Conservation (phyloP, 2,888 invertebrate species). For the Aquatica leii region DNA sequence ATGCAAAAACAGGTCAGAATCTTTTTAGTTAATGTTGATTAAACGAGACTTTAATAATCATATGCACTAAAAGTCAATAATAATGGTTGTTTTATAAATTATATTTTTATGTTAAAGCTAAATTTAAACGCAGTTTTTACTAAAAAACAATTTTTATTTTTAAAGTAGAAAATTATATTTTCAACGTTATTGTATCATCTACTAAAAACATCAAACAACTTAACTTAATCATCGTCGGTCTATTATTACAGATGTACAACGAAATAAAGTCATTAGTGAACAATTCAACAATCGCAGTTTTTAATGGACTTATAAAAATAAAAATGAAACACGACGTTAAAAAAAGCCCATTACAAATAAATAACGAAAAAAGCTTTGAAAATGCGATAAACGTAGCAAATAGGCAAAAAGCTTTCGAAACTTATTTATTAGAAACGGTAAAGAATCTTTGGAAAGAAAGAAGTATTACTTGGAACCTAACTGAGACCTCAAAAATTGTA, state of each 20-base stretch:
- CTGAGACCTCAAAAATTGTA: conserved; percentile 52
- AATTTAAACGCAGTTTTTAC: too few species aligned
- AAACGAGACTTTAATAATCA: not conserved
- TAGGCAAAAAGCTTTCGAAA: conserved; percentile 66
- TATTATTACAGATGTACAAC: conserved; percentile 11
- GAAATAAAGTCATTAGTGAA: not conserved
- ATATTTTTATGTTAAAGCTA: not conserved
- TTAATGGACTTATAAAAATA: conserved; percentile 1
- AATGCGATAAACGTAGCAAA: conserved; percentile 62
- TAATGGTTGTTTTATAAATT: not conserved
- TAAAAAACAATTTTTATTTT: too few species aligned
- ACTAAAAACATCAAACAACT: too few species aligned
- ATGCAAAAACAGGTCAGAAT: conserved; percentile 64
- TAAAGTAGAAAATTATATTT: too few species aligned
- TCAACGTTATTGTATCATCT: too few species aligned
- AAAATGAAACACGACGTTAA: too few species aligned
- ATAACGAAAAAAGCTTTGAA: conserved; percentile 54
- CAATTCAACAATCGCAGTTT: not conserved
- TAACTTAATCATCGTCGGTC: not conserved
- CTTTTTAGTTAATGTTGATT: not conserved
- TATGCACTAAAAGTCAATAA: not conserved
- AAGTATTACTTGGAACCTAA: conserved; percentile 63
- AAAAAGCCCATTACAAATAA: not conserved
- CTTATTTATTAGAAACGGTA: conserved; percentile 65
- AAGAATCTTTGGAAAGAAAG: conserved; percentile 67